Conservation (phyloP, 1,140 invertebrate genomes). For the Rhopalosiphum padi region DNA sequence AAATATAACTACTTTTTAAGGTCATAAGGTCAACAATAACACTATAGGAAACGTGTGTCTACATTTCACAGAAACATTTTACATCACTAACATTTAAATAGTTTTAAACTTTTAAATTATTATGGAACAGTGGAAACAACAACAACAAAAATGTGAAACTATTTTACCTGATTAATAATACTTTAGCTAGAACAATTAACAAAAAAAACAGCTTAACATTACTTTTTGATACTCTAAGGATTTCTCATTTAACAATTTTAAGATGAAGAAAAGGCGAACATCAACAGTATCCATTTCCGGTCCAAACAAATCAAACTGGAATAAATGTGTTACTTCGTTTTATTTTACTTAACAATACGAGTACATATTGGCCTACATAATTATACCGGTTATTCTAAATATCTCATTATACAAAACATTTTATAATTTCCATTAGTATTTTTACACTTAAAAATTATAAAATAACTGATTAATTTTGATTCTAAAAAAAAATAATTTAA, state of each 20-base stretch:
- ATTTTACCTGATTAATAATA: background rate
- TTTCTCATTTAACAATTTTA: background rate
- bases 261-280: background rate
- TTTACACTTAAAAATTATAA: too few relatives aligned
- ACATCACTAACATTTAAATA: too few relatives aligned
- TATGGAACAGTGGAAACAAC: background rate
- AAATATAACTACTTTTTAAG: background rate
- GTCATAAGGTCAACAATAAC: background rate
- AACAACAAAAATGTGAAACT: background rate
- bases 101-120: too few relatives aligned
- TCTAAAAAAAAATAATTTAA: too few relatives aligned
- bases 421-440: too few relatives aligned
- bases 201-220: background rate
- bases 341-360: background rate
- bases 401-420: too few relatives aligned
- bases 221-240: background rate
- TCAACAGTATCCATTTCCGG: background rate
- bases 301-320: background rate
- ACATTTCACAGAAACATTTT: background rate
- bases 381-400: background rate
- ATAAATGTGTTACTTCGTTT: background rate
- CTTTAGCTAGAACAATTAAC: background rate
- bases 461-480: too few relatives aligned
- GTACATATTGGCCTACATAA: background rate
- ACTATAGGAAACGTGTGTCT: background rate